These are phyloP conservation scores for Trissoscelio sp. DNA, from an alignment of 2,888 invertebrate genomes.

Conservation along the genomic window DNA sequence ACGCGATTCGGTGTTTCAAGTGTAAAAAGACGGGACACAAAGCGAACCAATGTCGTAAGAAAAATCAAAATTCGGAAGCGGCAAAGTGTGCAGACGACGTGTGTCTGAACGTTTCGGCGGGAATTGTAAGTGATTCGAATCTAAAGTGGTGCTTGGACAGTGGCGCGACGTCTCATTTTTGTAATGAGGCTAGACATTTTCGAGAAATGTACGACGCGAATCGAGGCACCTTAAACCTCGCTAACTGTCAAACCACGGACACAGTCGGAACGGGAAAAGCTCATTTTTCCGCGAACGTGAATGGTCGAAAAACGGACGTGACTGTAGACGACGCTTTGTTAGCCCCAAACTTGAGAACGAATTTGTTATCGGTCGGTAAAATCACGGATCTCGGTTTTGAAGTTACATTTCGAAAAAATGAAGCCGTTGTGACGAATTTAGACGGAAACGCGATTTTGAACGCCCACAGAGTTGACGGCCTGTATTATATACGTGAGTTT, in stretches of 20 bases:
- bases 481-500: slow-evolving; percentile 37
- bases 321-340: slow-evolving; percentile 12
- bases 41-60: background rate
- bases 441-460: slow-evolving; percentile 15
- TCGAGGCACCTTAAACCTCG: slow-evolving; percentile 22
- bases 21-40: background rate
- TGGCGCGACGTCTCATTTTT: slow-evolving; percentile 35
- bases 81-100: too few species aligned
- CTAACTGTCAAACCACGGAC: slow-evolving; percentile 3
- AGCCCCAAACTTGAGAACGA: slow-evolving; percentile 43
- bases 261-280: slow-evolving; percentile 26
- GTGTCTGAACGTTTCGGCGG: too few species aligned
- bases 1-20: too few species aligned
- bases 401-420: slow-evolving; percentile 18
- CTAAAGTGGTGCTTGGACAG: slow-evolving; percentile 32
- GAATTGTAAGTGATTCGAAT: too few species aligned
- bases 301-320: slow-evolving; percentile 12
- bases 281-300: slow-evolving; percentile 24
- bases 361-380: too few species aligned
- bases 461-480: slow-evolving; percentile 7
- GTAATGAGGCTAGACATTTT: background rate
- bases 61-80: background rate
- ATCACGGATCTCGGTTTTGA: slow-evolving; percentile 17
- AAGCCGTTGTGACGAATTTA: background rate
- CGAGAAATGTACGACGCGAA: slow-evolving; percentile 23